A percentile compares a stretch with the other conserved stretches of the same genome.
phyloP scores from a whole-genome alignment of 2,113 vertebrate genomes.

The Ptilorrhoa leucosticta region DNA sequence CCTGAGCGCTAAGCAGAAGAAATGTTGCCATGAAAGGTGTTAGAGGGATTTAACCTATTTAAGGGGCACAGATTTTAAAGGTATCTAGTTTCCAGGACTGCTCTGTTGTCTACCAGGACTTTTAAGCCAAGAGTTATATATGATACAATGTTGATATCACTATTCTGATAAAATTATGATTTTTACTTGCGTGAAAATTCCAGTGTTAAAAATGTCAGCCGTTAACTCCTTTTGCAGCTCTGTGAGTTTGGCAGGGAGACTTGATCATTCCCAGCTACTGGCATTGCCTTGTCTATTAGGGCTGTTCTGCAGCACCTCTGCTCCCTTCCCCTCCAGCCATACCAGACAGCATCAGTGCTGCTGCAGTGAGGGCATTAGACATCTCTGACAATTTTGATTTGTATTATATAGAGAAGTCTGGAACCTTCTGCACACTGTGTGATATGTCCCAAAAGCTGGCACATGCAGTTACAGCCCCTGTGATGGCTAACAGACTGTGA shows the following conservation, averaged over 20 bases:
- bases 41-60: conserved; percentile 24
- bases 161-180: conserved; percentile 18
- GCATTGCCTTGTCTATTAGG: neutral
- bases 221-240: neutral
- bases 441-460: neutral
- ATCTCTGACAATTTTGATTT: neutral
- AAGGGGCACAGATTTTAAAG: neutral
- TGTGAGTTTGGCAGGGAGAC: neutral
- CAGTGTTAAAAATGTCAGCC: neutral
- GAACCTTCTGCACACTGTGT: neutral
- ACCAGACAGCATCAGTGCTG: neutral
- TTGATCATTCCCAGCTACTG: conserved; percentile 7
- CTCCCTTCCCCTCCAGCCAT: neutral
- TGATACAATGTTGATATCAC: conserved; percentile 1
- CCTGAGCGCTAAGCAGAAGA: neutral
- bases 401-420: neutral
- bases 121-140: neutral
- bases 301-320: neutral
- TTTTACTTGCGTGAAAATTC: conserved; percentile 25
- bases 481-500: neutral
- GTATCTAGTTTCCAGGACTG: neutral
- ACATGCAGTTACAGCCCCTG: neutral
- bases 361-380: neutral
- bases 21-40: conserved; percentile 20
- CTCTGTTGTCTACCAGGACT: neutral